phyloP scores from a whole-genome alignment of 2,113 vertebrate genomes.

The Riparia riparia region DNA sequence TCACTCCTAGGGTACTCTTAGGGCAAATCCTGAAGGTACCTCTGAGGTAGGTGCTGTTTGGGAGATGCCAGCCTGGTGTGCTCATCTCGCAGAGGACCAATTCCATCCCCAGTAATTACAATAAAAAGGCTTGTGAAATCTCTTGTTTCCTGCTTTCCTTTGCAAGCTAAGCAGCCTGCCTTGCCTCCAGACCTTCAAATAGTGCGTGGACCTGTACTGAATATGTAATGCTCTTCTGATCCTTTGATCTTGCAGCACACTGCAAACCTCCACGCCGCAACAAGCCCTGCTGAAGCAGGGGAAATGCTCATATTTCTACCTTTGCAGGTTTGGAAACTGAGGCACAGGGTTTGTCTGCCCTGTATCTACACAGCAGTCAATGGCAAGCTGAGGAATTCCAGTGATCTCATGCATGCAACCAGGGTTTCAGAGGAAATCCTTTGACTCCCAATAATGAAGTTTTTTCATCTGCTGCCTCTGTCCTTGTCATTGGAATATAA shows the following conservation, averaged over 20 bases:
- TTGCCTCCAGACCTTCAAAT: not conserved
- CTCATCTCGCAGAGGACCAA: not conserved
- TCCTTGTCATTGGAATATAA: not conserved
- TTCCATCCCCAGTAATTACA: not conserved
- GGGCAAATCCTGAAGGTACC: not conserved
- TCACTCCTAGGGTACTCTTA: not conserved
- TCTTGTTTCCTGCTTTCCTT: not conserved
- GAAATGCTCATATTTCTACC: not conserved
- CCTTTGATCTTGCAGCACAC: slow-evolving; percentile 43
- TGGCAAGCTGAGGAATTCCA: not conserved
- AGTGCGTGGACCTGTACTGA: not conserved
- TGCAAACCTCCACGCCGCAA: slow-evolving; percentile 31
- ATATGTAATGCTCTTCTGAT: not conserved
- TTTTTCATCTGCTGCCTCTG: not conserved
- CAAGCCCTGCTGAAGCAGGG: slow-evolving; percentile 28
- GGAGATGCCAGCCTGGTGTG: not conserved
- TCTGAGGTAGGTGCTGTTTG: not conserved
- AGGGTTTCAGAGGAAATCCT: not conserved
- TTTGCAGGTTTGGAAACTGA: slow-evolving; percentile 7
- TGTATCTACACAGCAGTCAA: not conserved
- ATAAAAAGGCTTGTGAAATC: not conserved
- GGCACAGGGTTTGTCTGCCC: not conserved
- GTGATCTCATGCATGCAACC: not conserved
- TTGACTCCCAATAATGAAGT: not conserved
- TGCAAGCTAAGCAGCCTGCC: slow-evolving; percentile 34